Evolutionary conservation across 2,888 invertebrate species (phyloP).

Genomic region (Xylophagus ater): DNA sequence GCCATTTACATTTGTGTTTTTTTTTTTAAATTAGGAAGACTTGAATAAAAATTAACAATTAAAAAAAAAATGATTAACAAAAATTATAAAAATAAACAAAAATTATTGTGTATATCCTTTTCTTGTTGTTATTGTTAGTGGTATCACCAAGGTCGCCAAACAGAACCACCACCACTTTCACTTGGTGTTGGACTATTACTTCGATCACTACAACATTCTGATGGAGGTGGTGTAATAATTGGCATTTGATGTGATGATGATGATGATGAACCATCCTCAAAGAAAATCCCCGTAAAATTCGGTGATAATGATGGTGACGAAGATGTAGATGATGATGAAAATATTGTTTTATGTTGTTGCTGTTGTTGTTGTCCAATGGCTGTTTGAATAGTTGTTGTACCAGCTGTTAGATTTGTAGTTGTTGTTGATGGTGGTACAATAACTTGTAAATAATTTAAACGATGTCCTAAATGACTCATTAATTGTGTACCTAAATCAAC

Average conservation of each 20-base stretch:
- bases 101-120: not conserved
- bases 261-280: too few relatives aligned
- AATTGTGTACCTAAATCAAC: slow-evolving; percentile 77
- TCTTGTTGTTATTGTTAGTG: not conserved
- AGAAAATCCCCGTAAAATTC: too few relatives aligned
- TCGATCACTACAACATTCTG: slow-evolving; percentile 36
- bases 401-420: not conserved
- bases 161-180: slow-evolving; percentile 26
- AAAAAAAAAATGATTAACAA: too few relatives aligned
- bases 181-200: slow-evolving; percentile 36
- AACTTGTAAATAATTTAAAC: slow-evolving; percentile 50
- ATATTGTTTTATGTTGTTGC: slow-evolving; percentile 7
- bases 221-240: slow-evolving; percentile 35
- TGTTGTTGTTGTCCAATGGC: not conserved
- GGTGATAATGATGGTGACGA: not conserved
- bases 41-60: too few relatives aligned
- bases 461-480: slow-evolving; percentile 83
- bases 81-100: not conserved
- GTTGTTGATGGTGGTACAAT: slow-evolving; percentile 30
- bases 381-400: slow-evolving; percentile 4
- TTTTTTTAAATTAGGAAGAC: too few relatives aligned
- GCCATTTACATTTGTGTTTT: too few relatives aligned
- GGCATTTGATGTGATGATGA: slow-evolving; percentile 18
- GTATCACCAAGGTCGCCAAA: slow-evolving; percentile 39
- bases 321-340: slow-evolving; percentile 6